phyloP scores from a whole-genome alignment of 2,888 invertebrate species.

The Cotesia congregata region DNA sequence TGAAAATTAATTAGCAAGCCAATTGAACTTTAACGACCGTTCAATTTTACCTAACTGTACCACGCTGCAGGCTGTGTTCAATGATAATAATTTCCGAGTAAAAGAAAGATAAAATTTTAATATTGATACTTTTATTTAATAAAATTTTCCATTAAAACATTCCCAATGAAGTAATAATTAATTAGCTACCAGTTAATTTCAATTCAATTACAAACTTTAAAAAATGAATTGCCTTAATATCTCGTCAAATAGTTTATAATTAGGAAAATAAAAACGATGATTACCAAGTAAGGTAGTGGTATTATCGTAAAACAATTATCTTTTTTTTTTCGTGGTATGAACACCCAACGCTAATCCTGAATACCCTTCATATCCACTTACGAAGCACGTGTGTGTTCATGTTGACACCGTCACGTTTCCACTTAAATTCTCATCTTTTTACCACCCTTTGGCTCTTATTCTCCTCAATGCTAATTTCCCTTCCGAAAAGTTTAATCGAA shows the following conservation, averaged over 20 bases:
- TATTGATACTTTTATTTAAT: conserved; percentile 2
- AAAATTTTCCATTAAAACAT: not conserved
- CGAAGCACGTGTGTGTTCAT: conserved; percentile 9
- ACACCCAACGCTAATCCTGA: not conserved
- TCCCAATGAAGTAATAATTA: not conserved
- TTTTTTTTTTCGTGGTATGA: not conserved
- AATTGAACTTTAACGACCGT: conserved; percentile 65
- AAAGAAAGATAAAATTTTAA: conserved; percentile 7
- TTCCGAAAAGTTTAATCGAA: conserved; percentile 8
- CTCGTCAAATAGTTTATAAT: not conserved
- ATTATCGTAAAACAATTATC: conserved; percentile 9
- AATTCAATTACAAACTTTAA: conserved; percentile 1
- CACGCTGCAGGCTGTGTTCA: conserved; percentile 52
- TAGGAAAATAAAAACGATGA: not conserved
- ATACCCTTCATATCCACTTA: not conserved
- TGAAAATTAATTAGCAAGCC: conserved; percentile 65
- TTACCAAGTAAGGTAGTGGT: not conserved
- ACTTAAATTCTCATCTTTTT: conserved; percentile 23
- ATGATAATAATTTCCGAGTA: conserved; percentile 58
- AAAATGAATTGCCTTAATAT: not conserved
- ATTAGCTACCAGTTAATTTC: not conserved
- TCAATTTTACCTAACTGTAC: conserved; percentile 54
- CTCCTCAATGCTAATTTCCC: conserved; percentile 15
- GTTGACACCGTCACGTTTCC: conserved; percentile 8
- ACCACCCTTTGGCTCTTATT: not conserved